Evolutionary conservation across 2,797 vertebrate genomes (phyloP).

Genomic region (Ctenopoma kingsleyae): DNA sequence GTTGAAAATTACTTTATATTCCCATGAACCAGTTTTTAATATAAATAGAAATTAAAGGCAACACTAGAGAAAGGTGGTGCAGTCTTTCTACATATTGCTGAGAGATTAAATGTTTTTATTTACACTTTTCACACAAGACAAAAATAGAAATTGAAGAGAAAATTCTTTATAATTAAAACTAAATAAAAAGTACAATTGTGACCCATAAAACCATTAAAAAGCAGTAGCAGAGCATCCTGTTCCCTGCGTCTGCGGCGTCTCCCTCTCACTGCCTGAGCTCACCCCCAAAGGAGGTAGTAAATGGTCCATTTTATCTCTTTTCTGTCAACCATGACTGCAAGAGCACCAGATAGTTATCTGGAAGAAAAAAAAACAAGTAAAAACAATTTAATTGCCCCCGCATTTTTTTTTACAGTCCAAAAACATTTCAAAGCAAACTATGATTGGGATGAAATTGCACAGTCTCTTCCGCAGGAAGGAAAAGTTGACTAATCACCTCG

Average conservation of each 20-base stretch:
- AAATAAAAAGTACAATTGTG: slow-evolving; percentile 12
- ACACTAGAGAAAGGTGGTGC: slow-evolving; percentile 16
- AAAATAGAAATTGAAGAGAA: background rate
- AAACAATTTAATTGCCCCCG: slow-evolving; percentile 86
- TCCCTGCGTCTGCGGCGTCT: slow-evolving; percentile 32
- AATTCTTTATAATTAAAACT: background rate
- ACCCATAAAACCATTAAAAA: slow-evolving; percentile 8
- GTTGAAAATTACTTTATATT: slow-evolving; percentile 39
- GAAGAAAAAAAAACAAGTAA: slow-evolving; percentile 50
- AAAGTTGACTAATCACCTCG: slow-evolving; percentile 79
- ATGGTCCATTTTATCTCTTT: slow-evolving; percentile 84
- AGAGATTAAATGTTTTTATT: slow-evolving; percentile 13
- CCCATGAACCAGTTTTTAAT: slow-evolving; percentile 22
- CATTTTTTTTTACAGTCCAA: slow-evolving; percentile 75
- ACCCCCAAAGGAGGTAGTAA: slow-evolving; percentile 76
- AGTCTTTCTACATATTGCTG: background rate
- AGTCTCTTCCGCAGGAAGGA: slow-evolving; percentile 89
- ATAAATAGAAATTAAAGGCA: slow-evolving; percentile 44
- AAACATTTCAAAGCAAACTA: slow-evolving; percentile 84
- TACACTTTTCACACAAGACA: background rate
- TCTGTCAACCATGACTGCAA: slow-evolving; percentile 82
- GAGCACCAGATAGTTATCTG: slow-evolving; percentile 78
- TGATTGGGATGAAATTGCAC: slow-evolving; percentile 89
- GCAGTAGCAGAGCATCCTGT: slow-evolving; percentile 33
- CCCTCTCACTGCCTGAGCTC: slow-evolving; percentile 44